These are phyloP conservation scores for Ptilorrhoa leucosticta DNA, from an alignment of 2,113 vertebrate species.

Conservation along the genomic window DNA sequence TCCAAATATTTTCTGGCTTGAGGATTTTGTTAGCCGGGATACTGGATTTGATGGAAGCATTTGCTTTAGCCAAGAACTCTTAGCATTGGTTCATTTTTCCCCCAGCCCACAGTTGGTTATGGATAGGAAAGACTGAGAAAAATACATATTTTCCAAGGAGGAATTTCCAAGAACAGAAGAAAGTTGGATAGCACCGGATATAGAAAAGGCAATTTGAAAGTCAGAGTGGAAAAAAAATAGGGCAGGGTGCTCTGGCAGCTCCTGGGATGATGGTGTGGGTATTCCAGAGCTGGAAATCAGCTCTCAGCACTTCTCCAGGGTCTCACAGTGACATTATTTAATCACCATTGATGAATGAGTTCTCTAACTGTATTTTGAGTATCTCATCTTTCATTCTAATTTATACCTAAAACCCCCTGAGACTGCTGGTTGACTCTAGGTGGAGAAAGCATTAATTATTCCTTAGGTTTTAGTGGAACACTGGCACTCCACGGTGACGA, in stretches of 20 bases:
- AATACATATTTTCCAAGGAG: background rate
- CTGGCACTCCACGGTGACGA: background rate
- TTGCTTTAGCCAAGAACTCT: background rate
- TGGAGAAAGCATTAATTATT: constrained; percentile 48
- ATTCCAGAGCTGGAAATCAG: background rate
- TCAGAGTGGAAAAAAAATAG: background rate
- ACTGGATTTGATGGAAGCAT: background rate
- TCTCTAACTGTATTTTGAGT: constrained; percentile 20
- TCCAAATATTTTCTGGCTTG: background rate
- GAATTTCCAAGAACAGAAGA: background rate
- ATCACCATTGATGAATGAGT: background rate
- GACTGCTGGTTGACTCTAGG: constrained; percentile 7
- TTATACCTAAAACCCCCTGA: background rate
- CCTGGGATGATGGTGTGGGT: background rate
- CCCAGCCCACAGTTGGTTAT: background rate
- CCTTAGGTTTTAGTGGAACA: constrained; percentile 7
- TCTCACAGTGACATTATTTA: background rate
- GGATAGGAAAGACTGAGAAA: background rate
- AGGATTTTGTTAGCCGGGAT: background rate
- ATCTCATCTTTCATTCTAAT: constrained; percentile 52
- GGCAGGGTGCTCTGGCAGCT: background rate
- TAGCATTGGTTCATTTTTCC: background rate
- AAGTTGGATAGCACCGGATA: background rate
- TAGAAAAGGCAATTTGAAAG: background rate
- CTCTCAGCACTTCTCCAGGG: background rate